These are phyloP conservation scores for Motacilla alba DNA, from an alignment of 2,113 vertebrate species.

Conservation along the genomic window DNA sequence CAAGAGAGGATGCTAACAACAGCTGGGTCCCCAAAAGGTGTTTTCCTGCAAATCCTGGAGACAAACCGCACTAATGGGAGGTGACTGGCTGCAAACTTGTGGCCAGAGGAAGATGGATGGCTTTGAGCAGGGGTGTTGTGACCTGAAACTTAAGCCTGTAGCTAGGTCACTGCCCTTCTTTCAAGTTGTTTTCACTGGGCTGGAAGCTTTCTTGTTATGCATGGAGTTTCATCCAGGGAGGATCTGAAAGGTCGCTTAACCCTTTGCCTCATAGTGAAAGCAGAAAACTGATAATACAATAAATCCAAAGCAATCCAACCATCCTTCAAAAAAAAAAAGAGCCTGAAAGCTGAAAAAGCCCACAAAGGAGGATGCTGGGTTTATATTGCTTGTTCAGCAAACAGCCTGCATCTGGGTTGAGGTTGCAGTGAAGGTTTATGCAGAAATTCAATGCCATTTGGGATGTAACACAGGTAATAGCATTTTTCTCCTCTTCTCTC, in stretches of 20 bases:
- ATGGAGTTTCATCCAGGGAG: conserved; percentile 25
- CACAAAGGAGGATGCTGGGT: background rate
- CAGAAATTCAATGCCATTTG: background rate
- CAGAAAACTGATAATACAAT: conserved; percentile 4
- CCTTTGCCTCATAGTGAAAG: background rate
- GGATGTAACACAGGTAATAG: background rate
- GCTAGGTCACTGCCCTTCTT: conserved; percentile 49
- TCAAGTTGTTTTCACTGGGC: conserved; percentile 47
- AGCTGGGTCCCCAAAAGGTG: background rate
- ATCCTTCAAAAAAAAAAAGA: background rate
- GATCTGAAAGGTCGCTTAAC: conserved; percentile 15
- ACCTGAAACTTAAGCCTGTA: conserved; percentile 45
- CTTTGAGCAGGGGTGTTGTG: conserved; percentile 37
- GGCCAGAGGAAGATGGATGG: background rate
- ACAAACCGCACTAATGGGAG: background rate
- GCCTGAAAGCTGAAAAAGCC: background rate
- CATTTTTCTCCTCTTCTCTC: background rate
- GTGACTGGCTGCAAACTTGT: background rate
- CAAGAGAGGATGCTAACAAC: background rate
- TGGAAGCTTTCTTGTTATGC: conserved; percentile 47
- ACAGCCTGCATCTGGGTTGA: background rate
- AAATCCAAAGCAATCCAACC: background rate
- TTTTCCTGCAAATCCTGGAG: background rate
- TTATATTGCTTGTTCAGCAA: background rate
- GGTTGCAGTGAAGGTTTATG: background rate